Conservation (phyloP, 2,888 invertebrate species). For the Pristionchus mayeri region DNA sequence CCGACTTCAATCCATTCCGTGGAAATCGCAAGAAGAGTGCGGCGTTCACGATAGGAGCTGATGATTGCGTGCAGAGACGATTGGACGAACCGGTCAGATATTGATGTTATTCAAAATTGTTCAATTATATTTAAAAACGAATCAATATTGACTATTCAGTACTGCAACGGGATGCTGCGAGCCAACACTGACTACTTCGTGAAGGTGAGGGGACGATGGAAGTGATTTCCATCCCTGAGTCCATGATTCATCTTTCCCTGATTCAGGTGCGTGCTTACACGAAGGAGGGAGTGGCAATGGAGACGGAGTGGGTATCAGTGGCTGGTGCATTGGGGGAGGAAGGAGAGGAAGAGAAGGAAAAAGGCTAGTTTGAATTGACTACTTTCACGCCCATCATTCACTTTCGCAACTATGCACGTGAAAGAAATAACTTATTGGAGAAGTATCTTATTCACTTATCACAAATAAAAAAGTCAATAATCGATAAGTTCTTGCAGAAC, state of each 20-base stretch:
- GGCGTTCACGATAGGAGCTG: slow-evolving; percentile 70
- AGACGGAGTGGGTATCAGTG: slow-evolving; percentile 72
- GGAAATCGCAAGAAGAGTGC: slow-evolving; percentile 54
- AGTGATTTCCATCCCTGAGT: background rate
- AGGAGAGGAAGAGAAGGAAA: slow-evolving; percentile 55
- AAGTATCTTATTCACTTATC: background rate
- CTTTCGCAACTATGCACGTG: background rate
- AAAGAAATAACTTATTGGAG: background rate
- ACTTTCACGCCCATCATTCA: background rate
- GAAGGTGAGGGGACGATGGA: slow-evolving; percentile 50
- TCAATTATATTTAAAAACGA: background rate
- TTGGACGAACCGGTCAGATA: slow-evolving; percentile 70
- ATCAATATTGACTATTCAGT: slow-evolving; percentile 55
- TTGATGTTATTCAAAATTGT: background rate
- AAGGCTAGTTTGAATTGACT: slow-evolving; percentile 53
- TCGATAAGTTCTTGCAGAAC: slow-evolving; percentile 54
- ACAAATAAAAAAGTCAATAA: too few species aligned
- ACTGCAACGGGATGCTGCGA: slow-evolving; percentile 72
- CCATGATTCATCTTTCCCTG: background rate
- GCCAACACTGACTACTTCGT: slow-evolving; percentile 71
- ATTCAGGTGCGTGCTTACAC: slow-evolving; percentile 69
- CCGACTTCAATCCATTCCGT: slow-evolving; percentile 51
- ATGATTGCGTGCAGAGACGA: slow-evolving; percentile 71
- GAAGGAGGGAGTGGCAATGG: slow-evolving; percentile 72
- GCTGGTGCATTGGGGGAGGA: slow-evolving; percentile 63